These are phyloP conservation scores for Clamator glandarius DNA, from an alignment of 2,797 vertebrate genomes.

Conservation along the genomic window DNA sequence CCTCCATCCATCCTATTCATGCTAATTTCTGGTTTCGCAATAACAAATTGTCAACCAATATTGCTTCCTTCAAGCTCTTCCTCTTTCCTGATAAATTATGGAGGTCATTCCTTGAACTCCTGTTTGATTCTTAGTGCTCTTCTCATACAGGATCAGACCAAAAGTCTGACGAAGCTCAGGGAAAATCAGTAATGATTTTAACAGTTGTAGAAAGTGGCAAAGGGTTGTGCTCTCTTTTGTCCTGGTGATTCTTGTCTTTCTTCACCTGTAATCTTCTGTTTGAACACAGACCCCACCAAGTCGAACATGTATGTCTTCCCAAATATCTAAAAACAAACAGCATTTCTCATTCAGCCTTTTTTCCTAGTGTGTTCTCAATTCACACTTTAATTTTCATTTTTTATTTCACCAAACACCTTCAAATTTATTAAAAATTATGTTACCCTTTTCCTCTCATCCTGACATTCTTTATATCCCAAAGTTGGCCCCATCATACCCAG, in stretches of 20 bases:
- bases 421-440: neutral
- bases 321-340: neutral
- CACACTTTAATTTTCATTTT: neutral
- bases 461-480: neutral
- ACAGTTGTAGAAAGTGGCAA: neutral
- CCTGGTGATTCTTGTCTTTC: neutral
- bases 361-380: neutral
- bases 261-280: neutral
- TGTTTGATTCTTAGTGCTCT: neutral
- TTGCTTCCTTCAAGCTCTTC: neutral
- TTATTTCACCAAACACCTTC: neutral
- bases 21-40: rapidly evolving
- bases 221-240: neutral
- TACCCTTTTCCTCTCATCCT: neutral
- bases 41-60: neutral
- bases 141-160: neutral
- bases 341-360: neutral
- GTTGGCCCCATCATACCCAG: rapidly evolving
- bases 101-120: neutral
- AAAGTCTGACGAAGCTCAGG: neutral
- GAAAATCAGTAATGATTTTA: neutral
- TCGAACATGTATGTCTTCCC: neutral
- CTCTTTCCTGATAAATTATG: neutral
- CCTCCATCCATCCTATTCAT: neutral
- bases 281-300: neutral